phyloP scores from a whole-genome alignment of 35 echinoderm and acorn worm species.

The Patiria miniata region DNA sequence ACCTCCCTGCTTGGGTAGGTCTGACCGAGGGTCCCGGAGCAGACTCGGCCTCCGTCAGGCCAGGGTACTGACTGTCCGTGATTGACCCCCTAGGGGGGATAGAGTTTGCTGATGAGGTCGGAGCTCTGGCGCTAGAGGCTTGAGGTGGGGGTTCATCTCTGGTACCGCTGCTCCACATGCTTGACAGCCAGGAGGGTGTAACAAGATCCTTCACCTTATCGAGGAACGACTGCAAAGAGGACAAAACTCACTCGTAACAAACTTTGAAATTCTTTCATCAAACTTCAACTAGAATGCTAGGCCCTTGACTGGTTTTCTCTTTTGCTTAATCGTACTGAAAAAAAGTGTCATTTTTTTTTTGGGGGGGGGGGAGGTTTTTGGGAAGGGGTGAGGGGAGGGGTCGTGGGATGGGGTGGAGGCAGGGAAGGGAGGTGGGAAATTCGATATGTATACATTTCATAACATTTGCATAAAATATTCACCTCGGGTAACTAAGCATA shows the following conservation, averaged over 20 bases:
- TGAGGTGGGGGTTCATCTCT: slow-evolving; percentile 11
- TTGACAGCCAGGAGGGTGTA: slow-evolving; percentile 75
- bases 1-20: background rate
- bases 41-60: slow-evolving; percentile 7
- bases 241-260: background rate
- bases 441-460: no score
- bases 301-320: no score
- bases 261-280: background rate
- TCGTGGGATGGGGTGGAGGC: no score
- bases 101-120: slow-evolving; percentile 21
- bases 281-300: no score
- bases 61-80: slow-evolving; percentile 14
- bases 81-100: background rate
- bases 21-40: background rate
- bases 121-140: background rate
- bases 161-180: slow-evolving; percentile 34
- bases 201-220: slow-evolving; percentile 55
- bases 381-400: no score
- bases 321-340: no score
- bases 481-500: no score
- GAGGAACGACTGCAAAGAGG: slow-evolving; percentile 46
- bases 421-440: no score
- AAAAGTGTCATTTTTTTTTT: no score
- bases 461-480: no score
- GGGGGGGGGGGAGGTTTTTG: no score